A percentile compares a stretch with the other conserved stretches of the same genome.
Evolutionary conservation across 2,888 invertebrate genomes (phyloP).

Genomic region (Halictus quadricinctus): DNA sequence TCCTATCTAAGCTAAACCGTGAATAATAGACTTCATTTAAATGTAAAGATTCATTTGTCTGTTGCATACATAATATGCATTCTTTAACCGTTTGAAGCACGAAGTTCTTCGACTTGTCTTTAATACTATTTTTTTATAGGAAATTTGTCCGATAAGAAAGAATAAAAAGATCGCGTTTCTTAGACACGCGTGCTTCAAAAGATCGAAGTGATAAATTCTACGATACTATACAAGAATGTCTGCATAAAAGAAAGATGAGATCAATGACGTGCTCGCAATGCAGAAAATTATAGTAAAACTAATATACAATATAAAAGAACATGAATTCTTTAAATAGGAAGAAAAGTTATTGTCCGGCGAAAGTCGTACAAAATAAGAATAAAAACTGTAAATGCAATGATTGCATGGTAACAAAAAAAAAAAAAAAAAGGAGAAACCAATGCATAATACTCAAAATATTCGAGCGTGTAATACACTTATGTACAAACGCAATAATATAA

Average conservation of each 20-base stretch:
- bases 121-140: neutral
- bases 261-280: slow-evolving; percentile 19
- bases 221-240: slow-evolving; percentile 10
- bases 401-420: slow-evolving; percentile 13
- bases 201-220: slow-evolving; percentile 38
- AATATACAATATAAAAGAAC: neutral
- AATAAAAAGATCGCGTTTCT: slow-evolving; percentile 1
- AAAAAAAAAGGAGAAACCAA: neutral
- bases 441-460: neutral
- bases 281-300: slow-evolving; percentile 7
- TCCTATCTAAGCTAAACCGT: slow-evolving; percentile 38
- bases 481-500: slow-evolving; percentile 40
- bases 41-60: slow-evolving; percentile 28
- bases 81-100: slow-evolving; percentile 54
- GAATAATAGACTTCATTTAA: slow-evolving; percentile 30
- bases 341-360: slow-evolving; percentile 54
- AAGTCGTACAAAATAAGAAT: slow-evolving; percentile 30
- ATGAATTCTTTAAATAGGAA: slow-evolving; percentile 18
- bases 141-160: slow-evolving; percentile 11
- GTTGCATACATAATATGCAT: slow-evolving; percentile 41
- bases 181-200: slow-evolving; percentile 43
- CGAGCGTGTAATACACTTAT: slow-evolving; percentile 3
- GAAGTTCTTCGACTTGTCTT: neutral
- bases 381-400: slow-evolving; percentile 8
- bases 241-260: slow-evolving; percentile 39